phyloP scores from a whole-genome alignment of 2,113 vertebrate genomes.

The Aythya baeri region DNA sequence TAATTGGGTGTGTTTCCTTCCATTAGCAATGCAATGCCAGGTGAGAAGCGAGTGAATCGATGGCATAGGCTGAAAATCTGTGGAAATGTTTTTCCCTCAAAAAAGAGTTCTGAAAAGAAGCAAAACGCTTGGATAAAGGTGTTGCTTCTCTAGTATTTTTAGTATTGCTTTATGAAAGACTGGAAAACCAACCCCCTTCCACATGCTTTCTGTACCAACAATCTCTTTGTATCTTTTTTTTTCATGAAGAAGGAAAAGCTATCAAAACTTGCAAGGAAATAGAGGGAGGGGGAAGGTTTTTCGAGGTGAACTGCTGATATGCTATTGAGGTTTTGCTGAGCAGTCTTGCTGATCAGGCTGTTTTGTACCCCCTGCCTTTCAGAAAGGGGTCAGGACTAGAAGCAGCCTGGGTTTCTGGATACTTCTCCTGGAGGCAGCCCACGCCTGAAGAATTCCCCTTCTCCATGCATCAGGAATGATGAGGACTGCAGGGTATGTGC shows the following conservation, averaged over 20 bases:
- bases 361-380: neutral
- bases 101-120: neutral
- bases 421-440: neutral
- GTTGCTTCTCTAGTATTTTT: neutral
- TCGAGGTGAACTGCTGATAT: neutral
- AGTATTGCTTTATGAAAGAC: constrained; percentile 32
- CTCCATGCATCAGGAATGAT: neutral
- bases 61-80: neutral
- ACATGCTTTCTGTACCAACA: neutral
- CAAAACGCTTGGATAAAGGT: neutral
- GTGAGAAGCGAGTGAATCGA: neutral
- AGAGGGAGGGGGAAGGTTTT: neutral
- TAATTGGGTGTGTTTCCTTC: neutral
- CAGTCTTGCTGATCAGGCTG: neutral
- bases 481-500: neutral
- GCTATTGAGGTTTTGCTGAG: fast-evolving
- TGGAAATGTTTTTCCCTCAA: neutral
- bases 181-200: constrained; percentile 1
- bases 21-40: neutral
- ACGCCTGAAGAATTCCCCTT: neutral
- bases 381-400: neutral
- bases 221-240: neutral
- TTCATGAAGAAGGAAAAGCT: neutral
- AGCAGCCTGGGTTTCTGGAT: neutral
- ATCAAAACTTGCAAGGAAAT: fast-evolving